These are phyloP conservation scores for Platyscapa corneri DNA, from an alignment of 1,140 invertebrate species.

Conservation along the genomic window DNA sequence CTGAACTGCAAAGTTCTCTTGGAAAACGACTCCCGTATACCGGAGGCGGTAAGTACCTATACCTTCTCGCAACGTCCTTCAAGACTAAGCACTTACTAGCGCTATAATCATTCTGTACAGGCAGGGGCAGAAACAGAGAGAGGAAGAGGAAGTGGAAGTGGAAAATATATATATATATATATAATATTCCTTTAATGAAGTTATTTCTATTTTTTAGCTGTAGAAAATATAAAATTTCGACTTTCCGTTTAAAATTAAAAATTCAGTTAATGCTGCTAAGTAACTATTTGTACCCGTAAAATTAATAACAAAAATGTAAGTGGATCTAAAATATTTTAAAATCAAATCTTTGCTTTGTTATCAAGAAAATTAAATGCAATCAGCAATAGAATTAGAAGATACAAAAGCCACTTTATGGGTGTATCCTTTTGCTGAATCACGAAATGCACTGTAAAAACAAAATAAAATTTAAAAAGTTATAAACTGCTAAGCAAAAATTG, in stretches of 20 bases:
- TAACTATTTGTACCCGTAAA: not conserved
- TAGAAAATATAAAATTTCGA: not conserved
- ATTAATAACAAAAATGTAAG: too few relatives aligned
- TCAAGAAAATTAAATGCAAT: too few relatives aligned
- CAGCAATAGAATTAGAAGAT: too few relatives aligned
- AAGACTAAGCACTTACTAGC: conserved; percentile 60
- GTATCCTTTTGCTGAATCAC: too few relatives aligned
- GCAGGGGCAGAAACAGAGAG: not conserved
- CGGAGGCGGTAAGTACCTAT: conserved; percentile 60
- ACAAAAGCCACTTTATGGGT: too few relatives aligned
- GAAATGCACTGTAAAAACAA: too few relatives aligned
- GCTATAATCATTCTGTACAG: conserved; percentile 26
- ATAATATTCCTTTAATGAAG: not conserved
- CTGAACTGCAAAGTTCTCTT: conserved; percentile 3
- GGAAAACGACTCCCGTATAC: conserved; percentile 14
- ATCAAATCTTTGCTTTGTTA: too few relatives aligned
- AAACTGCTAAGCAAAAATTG: not conserved
- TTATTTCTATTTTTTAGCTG: not conserved
- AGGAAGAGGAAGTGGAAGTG: not conserved
- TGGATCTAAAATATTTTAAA: too few relatives aligned
- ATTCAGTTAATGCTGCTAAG: not conserved
- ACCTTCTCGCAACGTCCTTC: conserved; percentile 53
- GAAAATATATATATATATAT: not conserved
- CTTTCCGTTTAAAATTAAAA: not conserved
- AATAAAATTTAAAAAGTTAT: too few relatives aligned